These are phyloP conservation scores for Myotis yumanensis DNA, from an alignment of 2,113 vertebrate genomes.

Conservation along the genomic window DNA sequence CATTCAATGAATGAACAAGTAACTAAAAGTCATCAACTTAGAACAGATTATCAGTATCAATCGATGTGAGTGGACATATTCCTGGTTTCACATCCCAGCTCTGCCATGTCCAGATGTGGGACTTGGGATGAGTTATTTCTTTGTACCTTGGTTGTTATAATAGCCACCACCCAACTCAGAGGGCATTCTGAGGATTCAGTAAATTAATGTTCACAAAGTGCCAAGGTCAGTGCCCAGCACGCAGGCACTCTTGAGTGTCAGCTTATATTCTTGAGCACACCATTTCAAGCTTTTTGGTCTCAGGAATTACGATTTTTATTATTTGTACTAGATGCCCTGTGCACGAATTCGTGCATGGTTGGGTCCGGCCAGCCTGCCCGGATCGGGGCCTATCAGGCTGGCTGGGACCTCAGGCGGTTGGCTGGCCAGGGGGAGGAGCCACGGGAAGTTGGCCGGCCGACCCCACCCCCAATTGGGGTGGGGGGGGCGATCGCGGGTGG, in stretches of 20 bases:
- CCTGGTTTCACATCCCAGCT: not conserved
- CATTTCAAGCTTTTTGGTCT: not conserved
- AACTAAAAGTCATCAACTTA: not conserved
- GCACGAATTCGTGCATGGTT: too few relatives aligned
- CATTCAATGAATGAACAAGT: not conserved
- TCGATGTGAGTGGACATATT: not conserved
- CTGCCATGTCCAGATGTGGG: not conserved
- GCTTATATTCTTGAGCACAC: not conserved
- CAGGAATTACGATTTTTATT: not conserved
- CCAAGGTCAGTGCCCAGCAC: too few relatives aligned
- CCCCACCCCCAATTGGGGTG: too few relatives aligned
- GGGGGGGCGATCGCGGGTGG: too few relatives aligned
- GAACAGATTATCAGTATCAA: not conserved
- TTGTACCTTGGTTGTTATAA: not conserved
- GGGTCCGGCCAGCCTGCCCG: too few relatives aligned
- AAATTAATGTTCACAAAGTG: not conserved
- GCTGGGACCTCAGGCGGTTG: accelerated
- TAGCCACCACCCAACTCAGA: not conserved
- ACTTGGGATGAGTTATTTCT: not conserved
- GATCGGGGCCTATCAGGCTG: too few relatives aligned
- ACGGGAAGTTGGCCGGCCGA: accelerated
- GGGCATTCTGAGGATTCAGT: not conserved
- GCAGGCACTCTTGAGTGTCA: not conserved
- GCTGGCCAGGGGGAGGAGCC: too few relatives aligned
- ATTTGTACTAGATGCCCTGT: not conserved